A percentile compares a stretch with the other conserved stretches of the same genome.
phyloP scores from a whole-genome alignment of 92 coral and sea anemone genomes.

The Paramuricea clavata region DNA sequence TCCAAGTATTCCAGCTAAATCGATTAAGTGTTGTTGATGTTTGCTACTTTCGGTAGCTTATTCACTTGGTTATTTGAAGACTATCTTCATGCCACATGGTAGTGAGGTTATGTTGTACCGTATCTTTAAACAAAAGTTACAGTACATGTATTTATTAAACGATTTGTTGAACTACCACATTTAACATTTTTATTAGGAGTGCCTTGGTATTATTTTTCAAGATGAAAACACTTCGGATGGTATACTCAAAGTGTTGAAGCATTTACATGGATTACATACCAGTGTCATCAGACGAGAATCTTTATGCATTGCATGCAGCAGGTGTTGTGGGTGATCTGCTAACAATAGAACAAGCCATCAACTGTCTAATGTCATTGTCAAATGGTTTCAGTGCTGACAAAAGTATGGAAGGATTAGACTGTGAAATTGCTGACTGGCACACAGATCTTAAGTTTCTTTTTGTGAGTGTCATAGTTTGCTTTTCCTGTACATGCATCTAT shows the following conservation, averaged over 20 bases:
- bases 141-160: too few species aligned
- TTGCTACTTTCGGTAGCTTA: too few species aligned
- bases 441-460: constrained; percentile 15
- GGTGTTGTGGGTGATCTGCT: constrained; percentile 1
- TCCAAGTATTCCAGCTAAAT: too few species aligned
- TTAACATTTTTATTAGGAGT: neutral
- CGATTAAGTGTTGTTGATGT: too few species aligned
- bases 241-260: neutral
- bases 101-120: too few species aligned
- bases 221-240: constrained; percentile 9
- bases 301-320: neutral
- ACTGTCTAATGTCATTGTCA: neutral
- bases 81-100: too few species aligned
- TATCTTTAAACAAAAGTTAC: too few species aligned
- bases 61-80: too few species aligned
- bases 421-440: constrained; percentile 32
- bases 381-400: constrained; percentile 4
- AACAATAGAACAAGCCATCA: neutral
- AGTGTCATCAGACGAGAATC: neutral
- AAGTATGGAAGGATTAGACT: constrained; percentile 31
- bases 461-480: constrained; percentile 3
- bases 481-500: too few species aligned
- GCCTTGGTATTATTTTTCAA: neutral
- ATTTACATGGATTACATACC: neutral
- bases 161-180: too few species aligned